phyloP scores from a whole-genome alignment of 2,113 vertebrate species.

The Arenaria interpres region DNA sequence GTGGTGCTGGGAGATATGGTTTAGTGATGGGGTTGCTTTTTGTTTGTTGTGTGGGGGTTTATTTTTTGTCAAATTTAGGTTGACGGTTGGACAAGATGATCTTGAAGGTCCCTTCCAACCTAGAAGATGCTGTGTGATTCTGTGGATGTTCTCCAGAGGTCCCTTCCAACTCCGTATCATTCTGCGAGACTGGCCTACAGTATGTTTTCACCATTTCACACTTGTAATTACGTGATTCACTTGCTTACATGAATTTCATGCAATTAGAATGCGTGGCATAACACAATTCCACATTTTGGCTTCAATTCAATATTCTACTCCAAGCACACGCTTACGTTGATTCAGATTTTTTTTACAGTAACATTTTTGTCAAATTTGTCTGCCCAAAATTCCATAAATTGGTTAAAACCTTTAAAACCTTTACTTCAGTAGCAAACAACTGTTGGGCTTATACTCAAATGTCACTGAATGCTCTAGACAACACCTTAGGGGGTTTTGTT shows the following conservation, averaged over 20 bases:
- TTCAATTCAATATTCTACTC: neutral
- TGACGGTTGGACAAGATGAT: too few relatives aligned
- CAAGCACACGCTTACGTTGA: accelerated
- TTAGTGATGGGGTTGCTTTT: too few relatives aligned
- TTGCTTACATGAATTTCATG: neutral
- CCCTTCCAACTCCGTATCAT: too few relatives aligned
- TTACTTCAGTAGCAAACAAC: neutral
- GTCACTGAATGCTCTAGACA: neutral
- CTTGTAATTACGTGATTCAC: neutral
- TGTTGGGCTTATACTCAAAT: accelerated
- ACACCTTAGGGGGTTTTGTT: neutral
- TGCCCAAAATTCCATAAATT: neutral
- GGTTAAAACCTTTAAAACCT: neutral
- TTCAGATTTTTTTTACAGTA: neutral
- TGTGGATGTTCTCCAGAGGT: too few relatives aligned
- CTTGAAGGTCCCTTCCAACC: too few relatives aligned
- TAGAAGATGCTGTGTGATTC: too few relatives aligned
- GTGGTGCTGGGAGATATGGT: too few relatives aligned
- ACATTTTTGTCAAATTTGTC: neutral
- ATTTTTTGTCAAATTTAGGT: too few relatives aligned
- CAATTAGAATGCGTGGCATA: neutral
- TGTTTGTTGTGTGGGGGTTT: too few relatives aligned
- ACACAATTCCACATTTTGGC: too few relatives aligned
- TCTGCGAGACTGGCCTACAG: neutral
- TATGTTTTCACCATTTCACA: neutral